Percentiles rank a stretch among this genome's conserved stretches.
phyloP scores from a whole-genome alignment of 2,113 vertebrate species.

The Gorilla gorilla region DNA sequence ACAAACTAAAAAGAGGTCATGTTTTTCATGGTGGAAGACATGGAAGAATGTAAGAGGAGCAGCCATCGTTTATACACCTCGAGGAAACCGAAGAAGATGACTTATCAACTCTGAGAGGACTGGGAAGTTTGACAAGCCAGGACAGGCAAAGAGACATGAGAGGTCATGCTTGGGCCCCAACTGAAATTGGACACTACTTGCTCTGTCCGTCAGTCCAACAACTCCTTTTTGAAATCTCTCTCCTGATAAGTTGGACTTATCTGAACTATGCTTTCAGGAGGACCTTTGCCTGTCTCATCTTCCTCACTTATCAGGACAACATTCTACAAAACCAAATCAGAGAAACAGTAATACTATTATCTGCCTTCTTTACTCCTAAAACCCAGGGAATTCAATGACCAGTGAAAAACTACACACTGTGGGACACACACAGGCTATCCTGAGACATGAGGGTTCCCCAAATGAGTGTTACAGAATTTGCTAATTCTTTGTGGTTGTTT shows the following conservation, averaged over 20 bases:
- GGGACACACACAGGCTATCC: not conserved
- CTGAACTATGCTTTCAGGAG: not conserved
- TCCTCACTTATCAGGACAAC: not conserved
- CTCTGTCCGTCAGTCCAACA: not conserved
- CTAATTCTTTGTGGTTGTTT: not conserved
- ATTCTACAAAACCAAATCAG: not conserved
- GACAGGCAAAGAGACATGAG: not conserved
- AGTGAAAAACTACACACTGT: not conserved
- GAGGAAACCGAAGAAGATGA: not conserved
- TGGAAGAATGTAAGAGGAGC: not conserved
- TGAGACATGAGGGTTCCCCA: not conserved
- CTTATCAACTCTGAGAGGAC: not conserved
- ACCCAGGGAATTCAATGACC: not conserved
- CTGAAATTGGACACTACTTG: not conserved
- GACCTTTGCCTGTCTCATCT: not conserved
- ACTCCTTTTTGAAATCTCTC: not conserved
- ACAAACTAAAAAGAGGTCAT: not conserved
- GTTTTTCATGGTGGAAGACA: not conserved
- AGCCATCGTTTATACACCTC: not conserved
- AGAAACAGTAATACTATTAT: not conserved
- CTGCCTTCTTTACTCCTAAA: not conserved
- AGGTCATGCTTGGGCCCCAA: too few species aligned
- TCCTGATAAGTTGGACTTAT: not conserved
- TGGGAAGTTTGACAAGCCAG: not conserved
- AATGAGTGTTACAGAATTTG: not conserved